Evolutionary conservation across 1,140 invertebrate species (phyloP), one percentile per base, ranked within the genome.

Genomic region (Pachyrhynchus sulphureomaculatus): DNA sequence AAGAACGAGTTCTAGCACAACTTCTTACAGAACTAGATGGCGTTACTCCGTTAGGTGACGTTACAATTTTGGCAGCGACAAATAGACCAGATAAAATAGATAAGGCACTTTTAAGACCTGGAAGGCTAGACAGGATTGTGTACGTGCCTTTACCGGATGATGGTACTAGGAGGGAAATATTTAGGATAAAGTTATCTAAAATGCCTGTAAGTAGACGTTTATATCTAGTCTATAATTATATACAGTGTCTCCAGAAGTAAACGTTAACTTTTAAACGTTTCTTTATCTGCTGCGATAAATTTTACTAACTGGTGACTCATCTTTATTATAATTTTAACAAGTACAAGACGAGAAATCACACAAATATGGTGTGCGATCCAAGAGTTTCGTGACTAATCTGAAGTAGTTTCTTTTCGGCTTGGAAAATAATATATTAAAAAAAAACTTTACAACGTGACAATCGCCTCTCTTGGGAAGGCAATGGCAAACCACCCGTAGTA

Each of bases 51-150:
- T 74, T 94, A 29, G 84, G 86, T 56, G 88, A 91, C 72, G 94
- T 99, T 0, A 91, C 89, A 4, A 86, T 99, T 60, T 80, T 99
- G 8, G 96, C 95, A n/a, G 96, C 97, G 0, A 99, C 97, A 1
- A 99, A 99, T 78, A 80, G 93, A 63, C 95, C 94, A 0, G 92
- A 96, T 78, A 86, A 87, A 76, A 90, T 98, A 52, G 95, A 98
- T 74, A 88, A 88, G 83, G 95, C 94, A 1, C 78, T 97, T 8
- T 72, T 96, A 17, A 80, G 94, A 64, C 92, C 92, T 9, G 94
- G 93, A 10, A 80, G 95, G 67, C 80, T 97, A n/a, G 92, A 95
- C 78, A 79, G 89, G 55, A 84, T 94, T 33, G 83, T 96, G 59
- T 95, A 96, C 75, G 92, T 97, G 8, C 87, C 91, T 4, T 75